Conservation (phyloP, 2,797 vertebrate species). For the Paguma larvata region DNA sequence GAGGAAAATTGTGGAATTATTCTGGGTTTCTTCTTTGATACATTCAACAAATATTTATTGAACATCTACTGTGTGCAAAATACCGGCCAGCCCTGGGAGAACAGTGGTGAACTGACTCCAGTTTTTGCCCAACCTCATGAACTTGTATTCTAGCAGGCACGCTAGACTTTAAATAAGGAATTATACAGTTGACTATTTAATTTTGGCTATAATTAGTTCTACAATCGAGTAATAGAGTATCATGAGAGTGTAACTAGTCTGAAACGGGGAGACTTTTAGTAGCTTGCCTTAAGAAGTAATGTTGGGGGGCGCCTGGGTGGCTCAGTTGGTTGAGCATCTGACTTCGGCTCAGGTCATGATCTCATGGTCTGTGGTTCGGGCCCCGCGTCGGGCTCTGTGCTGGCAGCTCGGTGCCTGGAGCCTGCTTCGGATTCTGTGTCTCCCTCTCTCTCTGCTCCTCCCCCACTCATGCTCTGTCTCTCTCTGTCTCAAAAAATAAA, state of each 20-base stretch:
- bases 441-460: too few species aligned
- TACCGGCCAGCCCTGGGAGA: not conserved
- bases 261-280: not conserved
- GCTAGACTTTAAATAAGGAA: constrained; percentile 10
- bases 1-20: constrained; percentile 17
- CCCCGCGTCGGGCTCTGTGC: too few species aligned
- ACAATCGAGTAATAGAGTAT: not conserved
- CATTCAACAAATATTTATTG: constrained; percentile 45
- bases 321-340: too few species aligned
- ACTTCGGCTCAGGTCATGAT: too few species aligned
- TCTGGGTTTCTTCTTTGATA: constrained; percentile 44
- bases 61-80: constrained; percentile 57
- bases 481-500: too few species aligned
- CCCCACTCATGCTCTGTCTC: too few species aligned
- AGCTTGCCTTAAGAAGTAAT: not conserved
- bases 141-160: constrained; percentile 26
- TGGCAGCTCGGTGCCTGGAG: too few species aligned
- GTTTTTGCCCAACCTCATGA: not conserved
- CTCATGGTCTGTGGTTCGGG: too few species aligned
- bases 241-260: not conserved
- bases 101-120: not conserved
- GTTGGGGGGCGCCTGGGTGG: too few species aligned
- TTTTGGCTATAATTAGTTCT: constrained; percentile 31
- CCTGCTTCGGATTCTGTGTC: too few species aligned
- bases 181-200: not conserved